These are phyloP conservation scores for Heteropelma amictum DNA, from an alignment of 2,888 invertebrate species.

Conservation along the genomic window DNA sequence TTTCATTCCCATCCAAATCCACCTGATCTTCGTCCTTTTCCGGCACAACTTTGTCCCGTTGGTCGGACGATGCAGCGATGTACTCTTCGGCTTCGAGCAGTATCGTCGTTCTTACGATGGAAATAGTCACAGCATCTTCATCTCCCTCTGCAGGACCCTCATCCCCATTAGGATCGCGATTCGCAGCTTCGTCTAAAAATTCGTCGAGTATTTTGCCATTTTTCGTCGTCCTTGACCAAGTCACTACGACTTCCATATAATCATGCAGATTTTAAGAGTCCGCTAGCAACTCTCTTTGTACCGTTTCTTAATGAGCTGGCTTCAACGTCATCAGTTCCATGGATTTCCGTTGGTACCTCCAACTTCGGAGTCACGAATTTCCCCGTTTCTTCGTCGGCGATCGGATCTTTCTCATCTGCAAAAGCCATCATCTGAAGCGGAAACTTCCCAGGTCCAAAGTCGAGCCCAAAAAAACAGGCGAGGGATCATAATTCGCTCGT, in stretches of 20 bases:
- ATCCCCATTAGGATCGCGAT: neutral
- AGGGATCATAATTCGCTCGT: neutral
- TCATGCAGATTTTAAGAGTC: neutral
- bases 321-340: neutral
- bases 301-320: neutral
- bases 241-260: neutral
- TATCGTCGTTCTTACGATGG: neutral
- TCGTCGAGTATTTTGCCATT: neutral
- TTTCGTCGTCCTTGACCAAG: neutral
- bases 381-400: neutral
- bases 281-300: neutral
- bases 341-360: neutral
- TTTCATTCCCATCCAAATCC: too few species aligned
- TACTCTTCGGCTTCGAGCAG: too few species aligned
- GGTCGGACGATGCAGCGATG: neutral
- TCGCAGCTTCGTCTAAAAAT: neutral
- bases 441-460: conserved; percentile 16
- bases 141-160: neutral
- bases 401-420: conserved; percentile 29
- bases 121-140: neutral
- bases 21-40: neutral
- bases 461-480: neutral
- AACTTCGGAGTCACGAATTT: neutral
- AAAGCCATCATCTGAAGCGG: conserved; percentile 44
- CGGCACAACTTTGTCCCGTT: neutral